Evolutionary conservation across 1,140 invertebrate species (phyloP), one percentile per base, ranked within the genome.

Genomic region (Pentalonia nigronervosa): DNA sequence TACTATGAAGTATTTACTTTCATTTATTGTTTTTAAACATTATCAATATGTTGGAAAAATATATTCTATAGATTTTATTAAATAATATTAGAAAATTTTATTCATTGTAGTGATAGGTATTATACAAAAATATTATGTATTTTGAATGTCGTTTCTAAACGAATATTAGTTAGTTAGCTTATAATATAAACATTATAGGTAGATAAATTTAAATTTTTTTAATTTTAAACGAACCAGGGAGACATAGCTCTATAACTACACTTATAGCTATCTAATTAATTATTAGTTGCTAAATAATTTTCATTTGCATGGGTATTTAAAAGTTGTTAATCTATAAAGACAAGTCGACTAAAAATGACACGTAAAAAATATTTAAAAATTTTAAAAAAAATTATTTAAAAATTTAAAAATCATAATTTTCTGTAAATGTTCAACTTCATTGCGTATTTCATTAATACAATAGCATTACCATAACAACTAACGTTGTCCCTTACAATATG

Each of bases 241-340:
- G 60, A 76, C 60, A 76, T 76, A 76, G 60, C 60, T 76, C 60
- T 76, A 76, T 76, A 76, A 76, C n/a, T 76, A 76, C n/a, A 76
- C 14, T 76, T 34, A 76, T 14, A 76, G n/a, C n/a, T n/a, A 76
- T 14, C 11, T 17, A 34, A n/a, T 76, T 34, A 76, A 76, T 17
- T n/a, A 76, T 76, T 6, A 76, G 11, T 34, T 76, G 60, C n/a
- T n/a, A n/a, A 76, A 76, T 76, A n/a, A n/a, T n/a, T 76, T 76
- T 76, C 14, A 76, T 11, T 76, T 76, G n/a, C 11, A 17, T n/a
- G 6, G 25, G 1, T 76, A 21, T 67, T 67, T 34, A 34, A 76
- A 76, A 76, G 2, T 17, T 76, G 30, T n/a, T n/a, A 67, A 14
- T 14, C 60, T 30, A 76, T n/a, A 76, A 76, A n/a, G n/a, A 76